Evolutionary conservation across 30 jellyfish, hydroid and myxozoan species (phyloP).

Genomic region (Catostylus mosaicus): DNA sequence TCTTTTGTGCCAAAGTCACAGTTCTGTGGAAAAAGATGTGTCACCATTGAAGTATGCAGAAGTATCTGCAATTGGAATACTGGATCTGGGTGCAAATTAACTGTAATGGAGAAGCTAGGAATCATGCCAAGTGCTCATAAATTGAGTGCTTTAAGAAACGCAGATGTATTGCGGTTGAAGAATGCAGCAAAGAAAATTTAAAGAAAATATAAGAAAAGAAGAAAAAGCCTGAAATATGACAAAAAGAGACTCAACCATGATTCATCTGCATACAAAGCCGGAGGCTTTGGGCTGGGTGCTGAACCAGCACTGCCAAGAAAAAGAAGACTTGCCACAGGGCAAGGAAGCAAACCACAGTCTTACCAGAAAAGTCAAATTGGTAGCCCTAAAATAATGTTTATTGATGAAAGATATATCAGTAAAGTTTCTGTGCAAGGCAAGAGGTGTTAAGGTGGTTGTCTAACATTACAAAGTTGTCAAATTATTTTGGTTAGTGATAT

Average conservation of each 20-base stretch:
- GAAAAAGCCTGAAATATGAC: slow-evolving; percentile 11
- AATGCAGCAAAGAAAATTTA: slow-evolving; percentile 18
- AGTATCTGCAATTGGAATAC: slow-evolving; percentile 2
- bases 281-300: slow-evolving; percentile 8
- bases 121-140: not conserved
- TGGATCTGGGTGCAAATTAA: slow-evolving; percentile 3
- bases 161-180: not conserved
- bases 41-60: not conserved
- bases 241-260: not conserved
- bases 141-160: slow-evolving; percentile 1
- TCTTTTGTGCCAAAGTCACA: slow-evolving; percentile 14
- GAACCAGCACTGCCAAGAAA: slow-evolving; percentile 18
- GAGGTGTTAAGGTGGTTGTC: too few species aligned
- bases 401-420: not conserved
- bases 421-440: slow-evolving; percentile 8
- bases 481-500: too few species aligned
- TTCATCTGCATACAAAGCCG: slow-evolving; percentile 11
- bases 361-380: not conserved
- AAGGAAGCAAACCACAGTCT: slow-evolving; percentile 1
- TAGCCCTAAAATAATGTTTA: slow-evolving; percentile 10
- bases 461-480: too few species aligned
- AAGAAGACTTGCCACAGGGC: not conserved
- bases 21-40: slow-evolving; percentile 25
- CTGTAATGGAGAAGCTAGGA: slow-evolving; percentile 13
- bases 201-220: not conserved